These are phyloP conservation scores for Melanostoma scalare DNA, from an alignment of 2,888 invertebrate genomes.

Conservation along the genomic window DNA sequence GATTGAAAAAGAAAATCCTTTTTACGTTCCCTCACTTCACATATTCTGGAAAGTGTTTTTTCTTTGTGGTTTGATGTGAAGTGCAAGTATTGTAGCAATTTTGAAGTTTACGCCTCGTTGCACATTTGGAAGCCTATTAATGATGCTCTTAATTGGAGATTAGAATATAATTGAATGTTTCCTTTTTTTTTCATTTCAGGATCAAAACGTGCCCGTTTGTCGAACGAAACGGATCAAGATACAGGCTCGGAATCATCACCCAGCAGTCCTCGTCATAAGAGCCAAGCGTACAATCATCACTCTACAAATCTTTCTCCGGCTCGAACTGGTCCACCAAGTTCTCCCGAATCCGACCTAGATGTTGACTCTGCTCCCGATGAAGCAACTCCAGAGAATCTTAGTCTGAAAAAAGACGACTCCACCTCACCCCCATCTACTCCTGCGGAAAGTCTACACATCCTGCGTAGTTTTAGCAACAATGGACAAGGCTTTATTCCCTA, in stretches of 20 bases:
- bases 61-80: slow-evolving; percentile 27
- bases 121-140: slow-evolving; percentile 40
- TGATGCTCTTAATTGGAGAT: slow-evolving; percentile 63
- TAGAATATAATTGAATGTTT: slow-evolving; percentile 38
- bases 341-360: slow-evolving; percentile 82
- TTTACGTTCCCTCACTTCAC: slow-evolving; percentile 12
- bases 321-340: slow-evolving; percentile 81
- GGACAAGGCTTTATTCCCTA: slow-evolving; percentile 82
- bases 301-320: slow-evolving; percentile 80
- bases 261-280: slow-evolving; percentile 80
- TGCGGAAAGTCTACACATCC: slow-evolving; percentile 79
- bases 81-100: slow-evolving; percentile 54
- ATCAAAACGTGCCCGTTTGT: slow-evolving; percentile 81
- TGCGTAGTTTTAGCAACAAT: slow-evolving; percentile 79
- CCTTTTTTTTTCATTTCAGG: slow-evolving; percentile 75
- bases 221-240: slow-evolving; percentile 82
- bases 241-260: slow-evolving; percentile 82
- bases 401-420: slow-evolving; percentile 86
- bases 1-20: slow-evolving; percentile 59
- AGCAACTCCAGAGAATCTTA: slow-evolving; percentile 91
- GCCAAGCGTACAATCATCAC: slow-evolving; percentile 77
- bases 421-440: slow-evolving; percentile 82
- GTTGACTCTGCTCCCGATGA: slow-evolving; percentile 82
- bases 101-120: slow-evolving; percentile 41
- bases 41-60: slow-evolving; percentile 24